Evolutionary conservation across 2,888 invertebrate genomes (phyloP), one percentile per base, ranked within the genome.

Genomic region (Drosophila austrosaltans): DNA sequence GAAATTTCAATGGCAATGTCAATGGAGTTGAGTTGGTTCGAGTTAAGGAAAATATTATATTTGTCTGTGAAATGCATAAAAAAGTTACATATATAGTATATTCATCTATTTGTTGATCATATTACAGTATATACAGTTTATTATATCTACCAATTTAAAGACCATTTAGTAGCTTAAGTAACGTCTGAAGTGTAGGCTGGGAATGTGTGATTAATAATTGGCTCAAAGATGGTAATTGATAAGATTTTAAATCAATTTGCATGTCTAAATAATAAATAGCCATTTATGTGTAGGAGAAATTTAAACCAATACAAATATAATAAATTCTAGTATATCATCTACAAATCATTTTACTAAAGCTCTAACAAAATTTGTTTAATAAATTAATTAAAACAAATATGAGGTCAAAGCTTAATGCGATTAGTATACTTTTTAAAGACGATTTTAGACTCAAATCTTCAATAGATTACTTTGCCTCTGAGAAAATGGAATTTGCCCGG

Each of bases 11-110:
- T 25, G 54, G n/a, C 32, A 16, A 54, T 54, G 54, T 7, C 54
- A 32, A 54, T 25, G 54, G 54, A 32, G 54, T 54, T 28, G 2
- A 32, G 54, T 32, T 10, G 54, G 54, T 30, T 25, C 28, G 6
- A 30, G 54, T 53, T 22, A 10, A 53, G 22, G 54, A n/a, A n/a
- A 54, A 32, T 30, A 25, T 63, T 20, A 53, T 39, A 36, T 42
- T 64, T 32, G 40, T 56, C 54, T 7, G 56, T 61, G 40, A 40
- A 57, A 39, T 65, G 54, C 5, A 58, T 53, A 60, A 10, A 68
- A 48, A 8, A 6, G 3, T 6, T 22, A 48, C 8, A 16, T 48
- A 25, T 48, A 22, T 48, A 36, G 36, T 36, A 36, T 36, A 36
- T 36, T 2, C 10, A 36, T 36, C 25, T 48, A 25, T 48, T 48